phyloP scores from a whole-genome alignment of 2,113 vertebrate species.

The Microtus oregoni region DNA sequence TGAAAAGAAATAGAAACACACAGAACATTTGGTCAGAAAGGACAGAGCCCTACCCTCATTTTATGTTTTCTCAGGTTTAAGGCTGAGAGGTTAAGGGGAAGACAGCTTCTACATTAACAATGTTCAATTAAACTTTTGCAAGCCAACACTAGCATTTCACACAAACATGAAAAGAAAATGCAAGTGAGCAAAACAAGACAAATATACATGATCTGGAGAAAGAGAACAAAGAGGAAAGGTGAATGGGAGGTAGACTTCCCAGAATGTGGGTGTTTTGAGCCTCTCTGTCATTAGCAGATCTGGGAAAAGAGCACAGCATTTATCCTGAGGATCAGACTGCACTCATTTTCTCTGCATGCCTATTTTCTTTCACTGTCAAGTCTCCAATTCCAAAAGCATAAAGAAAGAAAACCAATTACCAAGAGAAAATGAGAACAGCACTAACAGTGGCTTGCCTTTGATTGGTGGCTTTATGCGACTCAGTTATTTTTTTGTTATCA shows the following conservation, averaged over 20 bases:
- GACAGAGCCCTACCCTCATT: not conserved
- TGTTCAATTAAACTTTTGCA: constrained; percentile 32
- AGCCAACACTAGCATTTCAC: constrained; percentile 29
- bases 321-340: not conserved
- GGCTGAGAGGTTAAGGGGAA: not conserved
- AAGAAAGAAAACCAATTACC: constrained; percentile 73
- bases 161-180: not conserved
- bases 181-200: constrained; percentile 14
- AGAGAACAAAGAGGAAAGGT: not conserved
- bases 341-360: constrained; percentile 47
- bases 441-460: constrained; percentile 60
- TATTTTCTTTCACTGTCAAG: constrained; percentile 34
- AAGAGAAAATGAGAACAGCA: constrained; percentile 62
- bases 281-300: constrained; percentile 17
- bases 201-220: not conserved
- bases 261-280: not conserved
- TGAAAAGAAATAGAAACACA: constrained; percentile 11
- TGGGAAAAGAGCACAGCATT: not conserved
- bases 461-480: constrained; percentile 47
- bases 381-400: constrained; percentile 55
- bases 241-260: not conserved
- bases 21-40: not conserved
- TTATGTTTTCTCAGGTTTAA: constrained; percentile 28
- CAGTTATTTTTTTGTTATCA: constrained; percentile 47
- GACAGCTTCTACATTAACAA: not conserved